Evolutionary conservation across 2,888 invertebrate species (phyloP), one percentile per base, ranked within the genome.

Genomic region (Drosophila neonasuta): DNA sequence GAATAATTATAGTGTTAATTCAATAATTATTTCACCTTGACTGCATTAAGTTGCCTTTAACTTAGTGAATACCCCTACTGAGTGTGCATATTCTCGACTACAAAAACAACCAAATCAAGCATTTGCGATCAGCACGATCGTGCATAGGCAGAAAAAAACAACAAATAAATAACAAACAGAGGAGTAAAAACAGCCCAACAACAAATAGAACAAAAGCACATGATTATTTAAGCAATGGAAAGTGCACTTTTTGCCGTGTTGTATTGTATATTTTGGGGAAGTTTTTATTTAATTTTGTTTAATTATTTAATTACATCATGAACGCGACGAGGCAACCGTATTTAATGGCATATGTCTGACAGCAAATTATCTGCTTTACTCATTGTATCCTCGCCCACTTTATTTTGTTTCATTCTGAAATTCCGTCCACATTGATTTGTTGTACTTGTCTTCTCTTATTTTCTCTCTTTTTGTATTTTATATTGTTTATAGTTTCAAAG

Each of bases 21-120:
- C 32, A 32, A 6, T 51, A 10, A 11, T 50, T 50, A 1, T 13
- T 17, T 46, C 24, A 39, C 48, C 48, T 39, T 41, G 39, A 51
- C 60, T 50, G 51, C 20, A n/a, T 52, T 34, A 45, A 45, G 8
- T 39, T 60, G 2, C n/a, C 20, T 20, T 24, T 24, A 10, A 30
- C 15, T 51, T 50, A 45, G 30, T 68, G 79, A 69, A 46, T 68
- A 55, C 70, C 77, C 74, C 73, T 67, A 45, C 11, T 65, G 45
- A 48, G 54, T 50, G 44, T 69, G 76, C 71, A 76, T 69, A 68
- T 74, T 68, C 68, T 71, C 74, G 70, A 74, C 78, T 74, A 76
- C 72, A 81, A 81, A 86, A 81, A 86, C 80, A 83, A 86, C 80
- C 74, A 80, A 86, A 86, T 81, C 80, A 83, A 71, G 74, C 76